These are phyloP conservation scores for Sardinella longiceps DNA, from an alignment of 2,797 vertebrate genomes.

Conservation along the genomic window DNA sequence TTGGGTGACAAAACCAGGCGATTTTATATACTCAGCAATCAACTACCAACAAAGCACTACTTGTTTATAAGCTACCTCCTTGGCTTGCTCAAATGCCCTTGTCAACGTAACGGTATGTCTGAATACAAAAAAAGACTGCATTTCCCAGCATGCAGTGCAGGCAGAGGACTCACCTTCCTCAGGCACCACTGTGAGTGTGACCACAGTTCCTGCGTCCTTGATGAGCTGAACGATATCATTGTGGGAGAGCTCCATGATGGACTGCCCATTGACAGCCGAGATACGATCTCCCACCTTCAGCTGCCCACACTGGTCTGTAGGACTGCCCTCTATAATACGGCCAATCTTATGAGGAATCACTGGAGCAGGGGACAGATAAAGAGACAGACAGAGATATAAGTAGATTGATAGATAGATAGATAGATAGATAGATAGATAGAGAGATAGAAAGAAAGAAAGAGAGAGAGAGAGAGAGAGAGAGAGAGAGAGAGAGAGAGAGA, in stretches of 20 bases:
- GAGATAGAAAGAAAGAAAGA: background rate
- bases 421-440: background rate
- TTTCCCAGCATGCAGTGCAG: background rate
- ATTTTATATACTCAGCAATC: too few relatives aligned
- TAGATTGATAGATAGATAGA: background rate
- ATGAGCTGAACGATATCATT: constrained; percentile 97
- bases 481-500: background rate
- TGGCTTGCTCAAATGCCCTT: too few relatives aligned
- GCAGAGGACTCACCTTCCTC: constrained; percentile 93
- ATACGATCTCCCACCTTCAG: constrained; percentile 95
- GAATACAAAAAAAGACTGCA: too few relatives aligned
- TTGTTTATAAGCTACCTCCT: too few relatives aligned
- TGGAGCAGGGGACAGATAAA: constrained; percentile 58
- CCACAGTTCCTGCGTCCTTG: constrained; percentile 90
- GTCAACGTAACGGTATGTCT: too few relatives aligned
- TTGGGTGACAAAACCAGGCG: too few relatives aligned
- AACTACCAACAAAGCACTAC: too few relatives aligned
- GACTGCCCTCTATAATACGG: constrained; percentile 94
- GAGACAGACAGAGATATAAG: background rate
- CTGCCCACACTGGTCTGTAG: constrained; percentile 88
- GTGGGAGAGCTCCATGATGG: constrained; percentile 92
- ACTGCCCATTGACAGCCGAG: constrained; percentile 91
- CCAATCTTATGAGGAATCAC: constrained; percentile 99
- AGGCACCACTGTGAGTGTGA: constrained; percentile 92
- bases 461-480: background rate